These are phyloP conservation scores for Torymus texanus DNA, from an alignment of 2,888 invertebrate genomes.

Conservation along the genomic window DNA sequence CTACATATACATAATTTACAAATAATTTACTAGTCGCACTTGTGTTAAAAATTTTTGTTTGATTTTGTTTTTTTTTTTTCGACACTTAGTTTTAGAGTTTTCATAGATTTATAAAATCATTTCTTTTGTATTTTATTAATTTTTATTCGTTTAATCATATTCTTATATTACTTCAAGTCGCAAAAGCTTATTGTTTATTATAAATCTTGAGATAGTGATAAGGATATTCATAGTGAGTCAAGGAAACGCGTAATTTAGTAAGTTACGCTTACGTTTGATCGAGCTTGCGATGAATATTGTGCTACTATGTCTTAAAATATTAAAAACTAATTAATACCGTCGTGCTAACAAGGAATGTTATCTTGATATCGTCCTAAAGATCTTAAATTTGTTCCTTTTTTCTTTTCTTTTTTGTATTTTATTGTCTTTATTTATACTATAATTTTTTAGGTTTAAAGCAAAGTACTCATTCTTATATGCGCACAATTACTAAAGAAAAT, in stretches of 20 bases:
- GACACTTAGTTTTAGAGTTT: not conserved
- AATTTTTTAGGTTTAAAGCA: too few species aligned
- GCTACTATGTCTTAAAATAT: slow-evolving; percentile 7
- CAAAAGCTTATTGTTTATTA: slow-evolving; percentile 29
- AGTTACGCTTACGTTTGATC: not conserved
- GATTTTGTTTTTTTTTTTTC: not conserved
- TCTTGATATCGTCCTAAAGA: slow-evolving; percentile 31
- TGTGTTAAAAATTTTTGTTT: not conserved
- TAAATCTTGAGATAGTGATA: slow-evolving; percentile 30
- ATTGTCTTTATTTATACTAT: too few species aligned
- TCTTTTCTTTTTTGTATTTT: too few species aligned
- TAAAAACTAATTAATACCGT: slow-evolving; percentile 10
- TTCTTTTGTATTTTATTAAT: not conserved
- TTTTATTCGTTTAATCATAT: not conserved
- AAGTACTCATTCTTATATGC: slow-evolving; percentile 18
- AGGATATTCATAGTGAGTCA: slow-evolving; percentile 36
- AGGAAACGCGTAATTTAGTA: slow-evolving; percentile 25
- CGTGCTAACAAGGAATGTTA: slow-evolving; percentile 31
- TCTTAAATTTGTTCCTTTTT: not conserved
- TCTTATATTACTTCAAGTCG: not conserved
- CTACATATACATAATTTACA: not conserved
- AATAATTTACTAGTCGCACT: not conserved
- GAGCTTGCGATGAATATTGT: slow-evolving; percentile 40
- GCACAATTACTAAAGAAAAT: slow-evolving; percentile 31
- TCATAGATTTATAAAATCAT: not conserved